Percentiles rank a stretch among this genome's conserved stretches.
These are phyloP conservation scores for Gambusia holbrooki DNA, from an alignment of 2,113 vertebrate species.

Conservation along the genomic window DNA sequence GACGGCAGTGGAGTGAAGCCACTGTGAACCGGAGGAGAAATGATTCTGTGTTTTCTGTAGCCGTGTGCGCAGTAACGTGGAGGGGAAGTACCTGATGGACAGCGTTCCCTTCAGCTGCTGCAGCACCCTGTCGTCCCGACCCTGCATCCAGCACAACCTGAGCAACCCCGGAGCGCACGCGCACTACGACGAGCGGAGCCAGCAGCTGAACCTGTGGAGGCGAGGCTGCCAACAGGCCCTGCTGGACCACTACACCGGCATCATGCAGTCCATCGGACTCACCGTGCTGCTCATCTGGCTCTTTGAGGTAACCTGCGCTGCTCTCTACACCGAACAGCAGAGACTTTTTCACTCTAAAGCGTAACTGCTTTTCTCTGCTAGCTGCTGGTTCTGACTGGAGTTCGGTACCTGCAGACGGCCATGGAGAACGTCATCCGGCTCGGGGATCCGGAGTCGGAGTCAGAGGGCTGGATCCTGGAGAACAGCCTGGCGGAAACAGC, in stretches of 20 bases:
- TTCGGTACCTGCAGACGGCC: constrained; percentile 90
- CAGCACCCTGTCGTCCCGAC: constrained; percentile 84
- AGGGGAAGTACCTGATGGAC: constrained; percentile 85
- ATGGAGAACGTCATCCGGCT: constrained; percentile 86
- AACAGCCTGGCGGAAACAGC: constrained; percentile 87
- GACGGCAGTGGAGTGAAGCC: no score
- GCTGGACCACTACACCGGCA: constrained; percentile 84
- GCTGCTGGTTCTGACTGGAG: constrained; percentile 87
- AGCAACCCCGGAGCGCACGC: constrained; percentile 84
- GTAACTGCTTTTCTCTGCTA: constrained; percentile 5
- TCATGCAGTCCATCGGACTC: constrained; percentile 85
- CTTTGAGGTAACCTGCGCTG: constrained; percentile 82
- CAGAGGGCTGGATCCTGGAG: constrained; percentile 89
- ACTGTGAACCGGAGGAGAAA: no score
- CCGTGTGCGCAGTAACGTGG: constrained; percentile 85
- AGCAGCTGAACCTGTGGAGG: constrained; percentile 87
- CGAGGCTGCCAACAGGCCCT: constrained; percentile 85
- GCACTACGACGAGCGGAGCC: constrained; percentile 79
- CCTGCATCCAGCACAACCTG: constrained; percentile 88
- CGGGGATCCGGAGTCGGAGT: constrained; percentile 83
- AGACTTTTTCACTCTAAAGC: neutral
- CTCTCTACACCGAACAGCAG: no score
- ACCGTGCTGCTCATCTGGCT: constrained; percentile 86
- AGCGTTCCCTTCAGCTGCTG: constrained; percentile 91
- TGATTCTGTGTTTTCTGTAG: constrained; percentile 62